Conservation (phyloP, 1,140 invertebrate species). For the Octopus sinensis region DNA sequence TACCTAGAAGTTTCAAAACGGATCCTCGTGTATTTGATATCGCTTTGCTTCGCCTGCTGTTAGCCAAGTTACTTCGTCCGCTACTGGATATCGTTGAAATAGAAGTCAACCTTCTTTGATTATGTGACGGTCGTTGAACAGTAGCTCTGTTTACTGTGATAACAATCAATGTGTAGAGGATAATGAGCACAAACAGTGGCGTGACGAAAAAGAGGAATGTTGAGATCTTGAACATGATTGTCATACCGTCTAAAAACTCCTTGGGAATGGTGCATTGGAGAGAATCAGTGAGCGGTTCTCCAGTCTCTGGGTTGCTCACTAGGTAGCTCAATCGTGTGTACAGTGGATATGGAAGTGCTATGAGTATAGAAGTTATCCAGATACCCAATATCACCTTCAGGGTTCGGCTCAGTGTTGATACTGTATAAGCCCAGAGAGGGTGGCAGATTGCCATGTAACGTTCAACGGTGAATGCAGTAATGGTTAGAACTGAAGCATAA, state of each 20-base stretch:
- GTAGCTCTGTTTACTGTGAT: slow-evolving; percentile 42
- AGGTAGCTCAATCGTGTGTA: slow-evolving; percentile 47
- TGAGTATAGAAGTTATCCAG: slow-evolving; percentile 74
- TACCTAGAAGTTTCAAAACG: slow-evolving; percentile 52
- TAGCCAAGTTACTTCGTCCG: slow-evolving; percentile 1
- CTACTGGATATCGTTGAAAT: slow-evolving; percentile 11
- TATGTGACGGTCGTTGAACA: slow-evolving; percentile 13
- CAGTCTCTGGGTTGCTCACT: slow-evolving; percentile 32
- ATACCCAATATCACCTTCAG: slow-evolving; percentile 75
- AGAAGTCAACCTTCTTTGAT: slow-evolving; percentile 19
- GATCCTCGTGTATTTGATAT: slow-evolving; percentile 41
- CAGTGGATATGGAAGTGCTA: slow-evolving; percentile 69
- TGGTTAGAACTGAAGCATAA: slow-evolving; percentile 88
- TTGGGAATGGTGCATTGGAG: slow-evolving; percentile 51
- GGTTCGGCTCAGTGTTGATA: slow-evolving; percentile 76
- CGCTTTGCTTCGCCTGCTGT: slow-evolving; percentile 20
- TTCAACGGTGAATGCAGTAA: slow-evolving; percentile 91
- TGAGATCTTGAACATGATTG: slow-evolving; percentile 51
- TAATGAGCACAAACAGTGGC: slow-evolving; percentile 56
- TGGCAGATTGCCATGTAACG: slow-evolving; percentile 92
- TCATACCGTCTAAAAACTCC: slow-evolving; percentile 42
- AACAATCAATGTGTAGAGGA: slow-evolving; percentile 56
- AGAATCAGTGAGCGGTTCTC: slow-evolving; percentile 40
- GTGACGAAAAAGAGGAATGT: slow-evolving; percentile 58
- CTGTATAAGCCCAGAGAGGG: slow-evolving; percentile 82